phyloP scores from a whole-genome alignment of 2,113 vertebrate genomes.

The Nesogale talazaci region DNA sequence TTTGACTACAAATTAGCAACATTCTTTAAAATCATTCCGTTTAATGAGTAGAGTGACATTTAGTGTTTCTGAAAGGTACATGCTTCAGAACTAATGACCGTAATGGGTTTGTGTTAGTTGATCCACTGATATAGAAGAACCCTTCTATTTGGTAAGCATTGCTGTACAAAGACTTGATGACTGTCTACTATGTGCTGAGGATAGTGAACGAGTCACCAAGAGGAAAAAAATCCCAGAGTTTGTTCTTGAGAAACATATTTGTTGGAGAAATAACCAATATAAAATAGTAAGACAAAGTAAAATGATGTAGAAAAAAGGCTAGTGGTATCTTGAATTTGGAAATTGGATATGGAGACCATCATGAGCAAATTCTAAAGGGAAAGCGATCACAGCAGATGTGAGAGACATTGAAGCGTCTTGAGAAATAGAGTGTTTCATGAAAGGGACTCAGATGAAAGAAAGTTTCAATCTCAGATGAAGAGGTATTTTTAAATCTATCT shows the following conservation, averaged over 20 bases:
- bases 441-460: not conserved
- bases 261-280: not conserved
- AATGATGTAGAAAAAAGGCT: not conserved
- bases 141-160: not conserved
- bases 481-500: not conserved
- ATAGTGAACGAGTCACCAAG: not conserved
- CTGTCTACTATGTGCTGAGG: not conserved
- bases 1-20: conserved; percentile 2
- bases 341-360: not conserved
- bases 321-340: not conserved
- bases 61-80: not conserved
- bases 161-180: conserved; percentile 30
- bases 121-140: not conserved
- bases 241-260: not conserved
- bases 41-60: conserved; percentile 14
- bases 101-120: not conserved
- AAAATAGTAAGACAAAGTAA: not conserved
- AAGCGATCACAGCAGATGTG: not conserved
- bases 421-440: not conserved
- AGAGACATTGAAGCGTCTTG: not conserved
- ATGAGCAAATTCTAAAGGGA: not conserved
- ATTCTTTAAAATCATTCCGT: not conserved
- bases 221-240: conserved; percentile 18
- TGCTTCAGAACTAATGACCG: not conserved
- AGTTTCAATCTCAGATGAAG: not conserved